These are phyloP conservation scores for Colaptes auratus DNA, from an alignment of 2,113 vertebrate genomes.

Conservation along the genomic window DNA sequence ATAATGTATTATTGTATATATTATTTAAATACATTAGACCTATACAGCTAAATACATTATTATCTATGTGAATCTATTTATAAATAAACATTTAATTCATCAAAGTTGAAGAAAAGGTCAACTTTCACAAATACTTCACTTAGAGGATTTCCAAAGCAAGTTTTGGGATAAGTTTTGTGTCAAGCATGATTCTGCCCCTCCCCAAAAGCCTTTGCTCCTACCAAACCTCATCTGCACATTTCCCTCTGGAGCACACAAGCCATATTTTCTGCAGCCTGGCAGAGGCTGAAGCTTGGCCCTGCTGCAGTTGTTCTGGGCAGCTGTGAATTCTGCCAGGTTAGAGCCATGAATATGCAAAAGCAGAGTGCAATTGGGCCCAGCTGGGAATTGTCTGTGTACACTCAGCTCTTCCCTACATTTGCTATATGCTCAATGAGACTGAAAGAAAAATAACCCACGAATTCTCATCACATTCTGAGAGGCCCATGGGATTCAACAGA, in stretches of 20 bases:
- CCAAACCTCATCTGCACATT: not conserved
- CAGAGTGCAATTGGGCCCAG: not conserved
- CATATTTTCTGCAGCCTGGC: slow-evolving; percentile 18
- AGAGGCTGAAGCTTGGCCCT: not conserved
- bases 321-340: slow-evolving; percentile 15
- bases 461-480: not conserved
- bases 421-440: not conserved
- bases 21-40: too few species aligned
- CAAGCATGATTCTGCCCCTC: not conserved
- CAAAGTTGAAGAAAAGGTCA: too few species aligned
- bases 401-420: not conserved
- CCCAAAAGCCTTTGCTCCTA: not conserved
- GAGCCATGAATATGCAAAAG: not conserved
- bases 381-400: not conserved
- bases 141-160: not conserved
- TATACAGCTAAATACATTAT: too few species aligned
- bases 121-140: not conserved
- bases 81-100: too few species aligned
- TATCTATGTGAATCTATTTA: too few species aligned
- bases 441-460: not conserved
- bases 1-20: too few species aligned
- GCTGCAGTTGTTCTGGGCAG: not conserved
- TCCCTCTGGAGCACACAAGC: not conserved
- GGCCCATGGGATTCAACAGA: not conserved
- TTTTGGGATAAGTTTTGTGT: not conserved